Evolutionary conservation across 2,888 invertebrate species (phyloP), one percentile per base, ranked within the genome.

Genomic region (Patella pellucida): DNA sequence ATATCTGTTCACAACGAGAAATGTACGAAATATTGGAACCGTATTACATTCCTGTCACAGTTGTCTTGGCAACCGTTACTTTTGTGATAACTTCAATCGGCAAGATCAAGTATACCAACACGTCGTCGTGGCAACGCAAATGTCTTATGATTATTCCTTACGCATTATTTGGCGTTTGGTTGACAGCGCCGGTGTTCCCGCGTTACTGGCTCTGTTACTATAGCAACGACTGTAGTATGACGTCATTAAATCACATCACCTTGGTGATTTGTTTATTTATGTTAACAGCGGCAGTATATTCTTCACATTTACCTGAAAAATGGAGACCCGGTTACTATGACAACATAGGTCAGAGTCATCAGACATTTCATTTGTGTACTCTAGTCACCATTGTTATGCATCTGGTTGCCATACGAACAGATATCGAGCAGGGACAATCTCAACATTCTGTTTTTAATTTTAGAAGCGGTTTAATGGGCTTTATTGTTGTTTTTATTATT

Each of bases 291-390:
- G 52, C 81, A 3, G 72, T 77, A 31, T 87, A 84, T 80, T 77
- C 82, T 14, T 78, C 81, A 16, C 85, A 85, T 56, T 75, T 85
- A 52, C 88, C 87, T 2, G 87, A 88, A 69, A 78, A 77, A 27
- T 72, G 81, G 51, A 80, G 72, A 56, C 86, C 87, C 15, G 87
- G 87, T 41, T 73, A 71, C 9, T 87, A 83, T 76, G 88, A 88
- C 76, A 78, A 85, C 15, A 23, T 86, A 19, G 88, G 87, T 11
- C 85, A 87, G 70, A 84, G 87, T 31, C 87, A 87, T 73, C 85
- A 85, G 67, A 78, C 85, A 27, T 87, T 87, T 75, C 87, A 87
- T 74, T 76, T 85, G 1, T 27, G 74, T 50, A 68, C 76, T 12
- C 72, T 79, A 19, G 16, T 80, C 9, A 78, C 79, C 1, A 77